Evolutionary conservation across 2,888 invertebrate species (phyloP).

Genomic region (Sinotaia quadrata): DNA sequence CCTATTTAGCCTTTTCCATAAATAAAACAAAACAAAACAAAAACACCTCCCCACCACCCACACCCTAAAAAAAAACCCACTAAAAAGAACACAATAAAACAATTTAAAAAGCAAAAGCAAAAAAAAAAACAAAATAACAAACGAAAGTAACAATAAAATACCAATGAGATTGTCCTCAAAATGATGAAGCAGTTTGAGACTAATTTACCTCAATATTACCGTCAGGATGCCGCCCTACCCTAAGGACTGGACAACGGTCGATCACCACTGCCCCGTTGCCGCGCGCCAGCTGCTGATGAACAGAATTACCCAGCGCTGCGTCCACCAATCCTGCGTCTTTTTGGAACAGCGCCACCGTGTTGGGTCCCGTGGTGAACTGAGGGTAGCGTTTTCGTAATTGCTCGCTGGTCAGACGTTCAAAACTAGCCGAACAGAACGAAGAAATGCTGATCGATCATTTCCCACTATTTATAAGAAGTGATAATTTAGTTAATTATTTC

Average conservation of each 20-base stretch:
- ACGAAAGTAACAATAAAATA: not conserved
- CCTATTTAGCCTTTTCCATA: too few species aligned
- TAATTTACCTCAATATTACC: slow-evolving; percentile 32
- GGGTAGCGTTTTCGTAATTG: slow-evolving; percentile 50
- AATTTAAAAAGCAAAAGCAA: not conserved
- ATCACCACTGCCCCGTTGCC: slow-evolving; percentile 63
- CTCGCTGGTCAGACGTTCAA: slow-evolving; percentile 48
- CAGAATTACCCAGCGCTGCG: slow-evolving; percentile 65
- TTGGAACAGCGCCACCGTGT: slow-evolving; percentile 58
- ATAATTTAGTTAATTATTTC: too few species aligned
- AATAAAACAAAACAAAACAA: too few species aligned
- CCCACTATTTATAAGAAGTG: too few species aligned
- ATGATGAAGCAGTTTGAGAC: not conserved
- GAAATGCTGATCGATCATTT: too few species aligned
- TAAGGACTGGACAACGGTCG: slow-evolving; percentile 61
- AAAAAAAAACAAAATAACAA: not conserved
- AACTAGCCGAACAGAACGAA: slow-evolving; percentile 41
- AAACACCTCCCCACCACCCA: too few species aligned
- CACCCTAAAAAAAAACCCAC: too few species aligned
- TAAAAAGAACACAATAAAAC: not conserved
- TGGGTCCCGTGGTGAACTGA: slow-evolving; percentile 57
- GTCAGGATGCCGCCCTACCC: slow-evolving; percentile 44
- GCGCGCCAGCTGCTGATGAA: slow-evolving; percentile 66
- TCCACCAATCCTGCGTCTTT: slow-evolving; percentile 68
- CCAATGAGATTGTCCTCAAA: not conserved